These are phyloP conservation scores for Lateolabrax maculatus DNA, from an alignment of 2,797 vertebrate species.

Conservation along the genomic window DNA sequence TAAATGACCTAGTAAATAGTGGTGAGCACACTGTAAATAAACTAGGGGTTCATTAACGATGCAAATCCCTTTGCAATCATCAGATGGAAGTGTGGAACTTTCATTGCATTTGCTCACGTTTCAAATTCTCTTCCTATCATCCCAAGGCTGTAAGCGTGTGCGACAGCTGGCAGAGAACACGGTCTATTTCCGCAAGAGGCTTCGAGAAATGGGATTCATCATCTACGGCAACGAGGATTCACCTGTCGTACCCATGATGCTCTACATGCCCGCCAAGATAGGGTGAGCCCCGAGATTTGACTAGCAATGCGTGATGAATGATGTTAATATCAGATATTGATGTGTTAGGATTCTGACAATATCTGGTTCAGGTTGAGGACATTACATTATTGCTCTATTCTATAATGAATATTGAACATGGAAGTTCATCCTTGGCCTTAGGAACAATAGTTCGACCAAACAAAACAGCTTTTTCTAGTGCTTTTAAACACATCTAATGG, in stretches of 20 bases:
- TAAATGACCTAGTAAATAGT: background rate
- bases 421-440: too few relatives aligned
- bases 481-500: background rate
- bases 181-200: conserved; percentile 91
- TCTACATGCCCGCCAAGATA: conserved; percentile 98
- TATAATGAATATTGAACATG: background rate
- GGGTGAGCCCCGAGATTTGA: conserved; percentile 80
- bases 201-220: conserved; percentile 95
- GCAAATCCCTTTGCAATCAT: background rate
- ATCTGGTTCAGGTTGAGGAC: background rate
- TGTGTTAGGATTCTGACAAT: background rate
- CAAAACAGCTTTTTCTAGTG: background rate
- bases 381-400: too few relatives aligned
- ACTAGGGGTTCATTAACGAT: background rate
- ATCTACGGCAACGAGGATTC: conserved; percentile 97
- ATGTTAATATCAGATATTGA: background rate
- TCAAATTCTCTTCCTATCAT: background rate
- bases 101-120: background rate
- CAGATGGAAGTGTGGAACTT: background rate
- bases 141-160: conserved; percentile 65
- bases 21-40: background rate
- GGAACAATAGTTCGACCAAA: too few relatives aligned
- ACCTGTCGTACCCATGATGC: conserved; percentile 95
- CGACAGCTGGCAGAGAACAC: conserved; percentile 93
- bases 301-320: background rate